Evolutionary conservation across 2,888 invertebrate genomes (phyloP), one percentile per base, ranked within the genome.

Genomic region (Trachelus tabidus): DNA sequence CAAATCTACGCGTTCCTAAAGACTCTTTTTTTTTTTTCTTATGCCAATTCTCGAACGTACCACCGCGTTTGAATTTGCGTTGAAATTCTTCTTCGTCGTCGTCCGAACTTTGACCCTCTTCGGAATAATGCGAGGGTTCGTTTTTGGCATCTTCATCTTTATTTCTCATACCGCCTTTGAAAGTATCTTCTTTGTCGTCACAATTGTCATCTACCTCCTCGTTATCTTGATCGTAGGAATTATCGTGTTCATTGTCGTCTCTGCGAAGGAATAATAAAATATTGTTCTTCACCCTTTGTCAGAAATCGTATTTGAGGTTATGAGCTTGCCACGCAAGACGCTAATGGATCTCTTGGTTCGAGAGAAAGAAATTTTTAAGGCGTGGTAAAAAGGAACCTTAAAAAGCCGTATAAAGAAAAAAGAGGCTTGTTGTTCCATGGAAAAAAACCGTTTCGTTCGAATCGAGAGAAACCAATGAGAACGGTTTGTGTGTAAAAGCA

Each of bases 171-270:
- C 9, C 30, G 9, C 0, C 23, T 74, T 33, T 35, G 69, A 73
- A 34, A 74, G 40, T 75, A 73, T 79, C 23, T 79, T 73, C 12
- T 76, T 79, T 31, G 3, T 34, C 68, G 69, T 12, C 34, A 30
- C 9, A 76, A 31, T 56, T 35, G 37, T 73, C 71, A 75, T 15
- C 23, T n/a, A 35, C 15, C 33, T 34, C 12, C 31, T 76, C 73
- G 33, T 35, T 31, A 12, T 75, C 73, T 40, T 75, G 68, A 34
- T n/a, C 68, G 75, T 78, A 34, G 73, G 6, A 69, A 71, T 30
- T 69, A 33, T 33, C 35, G 11, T 34, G 15, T 35, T 76, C 68
- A 9, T 37, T 68, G 34, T 40, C 56, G 71, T 79, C 35, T n/a
- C 75, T 79, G 35, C 11, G n/a, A 30, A 23, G 1, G 23, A 56